Evolutionary conservation across 37 sponge, comb jelly and placozoan species (phyloP).

Genomic region (Ianthella basta): DNA sequence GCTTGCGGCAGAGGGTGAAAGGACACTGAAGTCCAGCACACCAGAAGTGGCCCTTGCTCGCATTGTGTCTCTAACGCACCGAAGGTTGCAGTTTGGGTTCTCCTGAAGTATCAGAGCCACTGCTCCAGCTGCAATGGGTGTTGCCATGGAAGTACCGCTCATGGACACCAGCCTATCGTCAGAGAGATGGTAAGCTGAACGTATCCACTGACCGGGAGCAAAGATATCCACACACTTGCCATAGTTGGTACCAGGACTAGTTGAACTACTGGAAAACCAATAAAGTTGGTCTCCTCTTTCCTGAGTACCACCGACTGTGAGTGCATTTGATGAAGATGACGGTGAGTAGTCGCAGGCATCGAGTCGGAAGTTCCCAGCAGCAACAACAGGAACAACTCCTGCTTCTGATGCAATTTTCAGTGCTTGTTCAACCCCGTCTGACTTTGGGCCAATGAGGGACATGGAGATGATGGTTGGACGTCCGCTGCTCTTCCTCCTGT

Average conservation of each 20-base stretch:
- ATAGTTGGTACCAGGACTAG: slow-evolving; percentile 31
- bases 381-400: slow-evolving; percentile 60
- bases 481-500: neutral
- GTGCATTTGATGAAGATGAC: slow-evolving; percentile 44
- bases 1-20: too few species aligned
- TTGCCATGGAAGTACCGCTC: too few species aligned
- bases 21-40: too few species aligned
- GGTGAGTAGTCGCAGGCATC: slow-evolving; percentile 66
- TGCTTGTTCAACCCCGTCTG: slow-evolving; percentile 38
- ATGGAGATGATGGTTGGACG: slow-evolving; percentile 65
- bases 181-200: slow-evolving; percentile 50
- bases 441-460: slow-evolving; percentile 44
- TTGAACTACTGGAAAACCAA: too few species aligned
- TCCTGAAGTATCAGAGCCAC: too few species aligned
- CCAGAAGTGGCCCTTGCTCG: too few species aligned
- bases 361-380: slow-evolving; percentile 59
- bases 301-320: slow-evolving; percentile 68
- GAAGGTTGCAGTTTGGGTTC: too few species aligned
- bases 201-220: slow-evolving; percentile 56
- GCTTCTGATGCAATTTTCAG: slow-evolving; percentile 24
- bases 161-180: too few species aligned
- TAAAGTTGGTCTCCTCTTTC: slow-evolving; percentile 52
- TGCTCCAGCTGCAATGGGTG: too few species aligned
- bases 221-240: slow-evolving; percentile 68
- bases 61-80: too few species aligned